Conservation (phyloP, 2,888 invertebrate species). For the Euplagia quadripunctaria region DNA sequence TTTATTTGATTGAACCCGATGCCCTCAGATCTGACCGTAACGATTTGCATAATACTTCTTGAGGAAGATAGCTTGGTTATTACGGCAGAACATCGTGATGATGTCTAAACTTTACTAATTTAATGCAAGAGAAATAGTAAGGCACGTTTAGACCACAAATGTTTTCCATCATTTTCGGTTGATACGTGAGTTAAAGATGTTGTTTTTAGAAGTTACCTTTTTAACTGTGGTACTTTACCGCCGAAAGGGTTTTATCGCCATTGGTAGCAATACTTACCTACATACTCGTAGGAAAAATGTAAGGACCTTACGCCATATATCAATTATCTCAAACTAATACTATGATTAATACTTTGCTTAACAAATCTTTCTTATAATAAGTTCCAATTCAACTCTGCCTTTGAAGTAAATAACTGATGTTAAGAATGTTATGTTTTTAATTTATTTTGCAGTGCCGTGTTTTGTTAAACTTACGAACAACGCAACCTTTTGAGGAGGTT, state of each 20-base stretch:
- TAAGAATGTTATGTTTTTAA: background rate
- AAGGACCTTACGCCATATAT: no score
- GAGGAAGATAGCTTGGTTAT: background rate
- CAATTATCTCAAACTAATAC: no score
- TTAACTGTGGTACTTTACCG: background rate
- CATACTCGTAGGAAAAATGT: no score
- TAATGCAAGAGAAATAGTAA: no score
- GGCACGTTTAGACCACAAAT: background rate
- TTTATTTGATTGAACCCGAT: background rate
- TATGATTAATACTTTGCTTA: no score
- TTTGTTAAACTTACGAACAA: slow-evolving; percentile 95
- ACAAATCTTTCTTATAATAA: no score
- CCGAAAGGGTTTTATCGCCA: background rate
- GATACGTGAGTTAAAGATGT: background rate
- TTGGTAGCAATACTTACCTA: no score
- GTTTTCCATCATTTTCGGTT: background rate
- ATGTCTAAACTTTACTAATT: background rate
- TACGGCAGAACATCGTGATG: background rate
- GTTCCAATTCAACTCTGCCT: no score
- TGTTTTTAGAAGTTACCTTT: background rate
- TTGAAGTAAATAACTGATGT: no score
- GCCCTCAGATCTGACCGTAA: background rate
- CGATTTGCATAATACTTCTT: background rate
- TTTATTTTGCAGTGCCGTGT: slow-evolving; percentile 91
- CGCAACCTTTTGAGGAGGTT: slow-evolving; percentile 98